These are phyloP conservation scores for Chrysotoxum bicinctum DNA, from an alignment of 2,888 invertebrate genomes.

Conservation along the genomic window DNA sequence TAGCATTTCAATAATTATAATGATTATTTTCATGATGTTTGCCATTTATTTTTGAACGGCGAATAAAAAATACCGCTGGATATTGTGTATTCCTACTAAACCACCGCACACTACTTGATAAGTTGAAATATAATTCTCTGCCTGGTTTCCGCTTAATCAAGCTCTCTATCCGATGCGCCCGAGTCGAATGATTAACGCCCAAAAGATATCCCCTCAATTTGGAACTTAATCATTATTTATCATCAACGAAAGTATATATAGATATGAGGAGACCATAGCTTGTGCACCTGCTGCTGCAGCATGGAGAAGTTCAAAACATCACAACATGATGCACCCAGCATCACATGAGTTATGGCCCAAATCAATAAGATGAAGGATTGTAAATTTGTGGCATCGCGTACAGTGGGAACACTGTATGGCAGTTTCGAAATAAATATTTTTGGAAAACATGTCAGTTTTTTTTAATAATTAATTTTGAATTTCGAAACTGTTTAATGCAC, in stretches of 20 bases:
- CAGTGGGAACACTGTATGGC: neutral
- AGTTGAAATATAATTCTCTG: conserved; percentile 17
- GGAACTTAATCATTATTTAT: conserved; percentile 71
- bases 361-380: conserved; percentile 64
- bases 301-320: conserved; percentile 19
- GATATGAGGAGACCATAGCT: conserved; percentile 35
- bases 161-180: conserved; percentile 21
- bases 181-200: conserved; percentile 63
- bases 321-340: conserved; percentile 18
- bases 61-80: neutral
- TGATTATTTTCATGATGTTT: conserved; percentile 44
- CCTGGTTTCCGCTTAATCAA: conserved; percentile 53
- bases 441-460: too few relatives aligned
- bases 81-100: conserved; percentile 33
- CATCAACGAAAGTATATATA: conserved; percentile 33
- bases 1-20: conserved; percentile 57
- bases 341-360: conserved; percentile 66
- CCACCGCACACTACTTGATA: neutral
- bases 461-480: too few relatives aligned
- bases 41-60: conserved; percentile 18
- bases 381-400: conserved; percentile 41
- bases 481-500: too few relatives aligned
- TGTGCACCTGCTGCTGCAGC: conserved; percentile 42
- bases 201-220: conserved; percentile 68
- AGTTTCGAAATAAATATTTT: too few relatives aligned